Base-by-base conservation (phyloP, 2,797 vertebrate genomes). In the Esox masquinongy region DNA sequence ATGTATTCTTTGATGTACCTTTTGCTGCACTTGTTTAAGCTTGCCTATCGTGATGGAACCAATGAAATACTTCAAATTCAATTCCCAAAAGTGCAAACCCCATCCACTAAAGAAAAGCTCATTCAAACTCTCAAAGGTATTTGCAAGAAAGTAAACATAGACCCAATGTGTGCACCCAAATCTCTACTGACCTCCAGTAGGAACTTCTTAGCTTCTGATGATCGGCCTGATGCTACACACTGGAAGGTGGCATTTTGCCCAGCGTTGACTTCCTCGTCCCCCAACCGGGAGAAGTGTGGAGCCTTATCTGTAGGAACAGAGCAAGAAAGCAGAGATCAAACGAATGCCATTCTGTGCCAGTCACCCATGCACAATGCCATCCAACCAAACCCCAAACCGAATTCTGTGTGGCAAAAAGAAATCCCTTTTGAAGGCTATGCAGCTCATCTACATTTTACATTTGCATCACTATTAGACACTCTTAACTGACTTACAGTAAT, bases 171-270 rank as follows among this genome's bases (percentile, higher is more conserved):
- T 53, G 50, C 50, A 16, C 50, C 50, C 50, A 53, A 53, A 53
- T 53, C 74, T 75, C 16, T 71, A 83, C 95, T 95, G 86, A 99
- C 98, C 96, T 99, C 97, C 90, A 99, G 88, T 67, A 98, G 90
- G 88, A 99, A 97, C 77, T 84, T 93, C 85, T 98, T 97, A 0
- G 96, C 95, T 86, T 99, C 97, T 0, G 95, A 90, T 0, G 96
- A 95, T 68, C 96, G 93, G 76, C 97, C 97, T 0, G 97, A 92
- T 0, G 97, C 97, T 88, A 97, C 96, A 1, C 98, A 99, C 86
- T 97, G 97, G 88, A 99, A 99, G 15, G 96, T 96, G 76, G 96
- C 97, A 0, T 99, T 99, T 84, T 99, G 97, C 70, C 96, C 98
- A 0, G 97, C 97, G 0, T 99, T 99, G 84, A 99, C 96, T 92